Conservation (phyloP, 1,140 invertebrate species). For the Hypothenemus hampei region DNA sequence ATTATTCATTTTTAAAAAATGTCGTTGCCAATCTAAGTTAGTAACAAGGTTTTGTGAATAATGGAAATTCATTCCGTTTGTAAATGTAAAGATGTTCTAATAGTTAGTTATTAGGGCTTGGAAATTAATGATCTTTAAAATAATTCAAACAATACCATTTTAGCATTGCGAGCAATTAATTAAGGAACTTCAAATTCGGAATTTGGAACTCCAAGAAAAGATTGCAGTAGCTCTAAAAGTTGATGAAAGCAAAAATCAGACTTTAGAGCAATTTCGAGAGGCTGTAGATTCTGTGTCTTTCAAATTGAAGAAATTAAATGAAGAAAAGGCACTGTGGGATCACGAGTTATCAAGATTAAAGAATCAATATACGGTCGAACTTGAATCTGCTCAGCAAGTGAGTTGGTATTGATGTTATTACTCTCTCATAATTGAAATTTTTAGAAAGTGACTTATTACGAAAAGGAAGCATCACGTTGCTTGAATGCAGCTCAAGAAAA, state of each 20-base stretch:
- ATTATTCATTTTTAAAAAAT: too few species aligned
- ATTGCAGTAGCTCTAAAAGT: conserved; percentile 70
- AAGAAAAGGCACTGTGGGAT: conserved; percentile 33
- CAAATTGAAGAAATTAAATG: conserved; percentile 39
- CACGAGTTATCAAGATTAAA: conserved; percentile 32
- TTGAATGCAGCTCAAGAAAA: conserved; percentile 60
- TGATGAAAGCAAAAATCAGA: conserved; percentile 66
- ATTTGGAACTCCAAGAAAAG: conserved; percentile 71
- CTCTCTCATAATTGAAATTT: conserved; percentile 1
- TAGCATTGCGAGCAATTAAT: conserved; percentile 74
- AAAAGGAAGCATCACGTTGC: conserved; percentile 62
- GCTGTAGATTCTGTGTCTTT: conserved; percentile 47
- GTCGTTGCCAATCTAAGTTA: too few species aligned
- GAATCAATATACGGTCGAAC: conserved; percentile 37
- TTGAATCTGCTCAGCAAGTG: conserved; percentile 36
- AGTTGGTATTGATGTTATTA: neutral
- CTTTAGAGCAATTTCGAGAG: conserved; percentile 58
- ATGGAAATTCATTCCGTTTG: too few species aligned
- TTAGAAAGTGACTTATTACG: conserved; percentile 57
- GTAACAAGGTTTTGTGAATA: too few species aligned
- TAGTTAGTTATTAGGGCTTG: neutral
- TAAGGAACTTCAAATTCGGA: conserved; percentile 63
- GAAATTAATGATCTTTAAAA: too few species aligned
- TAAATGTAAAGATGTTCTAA: too few species aligned
- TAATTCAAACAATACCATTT: conserved; percentile 11